Evolutionary conservation across 1,140 invertebrate genomes (phyloP).

Genomic region (Lordiphosa mommai): DNA sequence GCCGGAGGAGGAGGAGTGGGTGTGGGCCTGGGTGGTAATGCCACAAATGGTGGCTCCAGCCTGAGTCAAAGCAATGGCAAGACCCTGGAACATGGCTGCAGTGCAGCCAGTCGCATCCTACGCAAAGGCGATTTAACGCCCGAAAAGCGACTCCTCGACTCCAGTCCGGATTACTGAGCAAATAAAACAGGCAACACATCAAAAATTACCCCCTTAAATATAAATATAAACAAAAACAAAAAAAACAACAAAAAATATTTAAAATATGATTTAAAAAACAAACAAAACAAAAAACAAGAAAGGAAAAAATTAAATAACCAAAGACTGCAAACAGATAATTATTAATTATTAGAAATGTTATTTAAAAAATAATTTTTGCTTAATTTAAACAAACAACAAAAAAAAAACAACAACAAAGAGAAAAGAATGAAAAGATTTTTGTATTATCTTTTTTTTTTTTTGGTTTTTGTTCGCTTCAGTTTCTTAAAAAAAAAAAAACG

Average conservation of each 20-base stretch:
- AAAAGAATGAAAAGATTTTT: slow-evolving; percentile 30
- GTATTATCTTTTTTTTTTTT: slow-evolving; percentile 42
- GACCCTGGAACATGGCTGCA: slow-evolving; percentile 63
- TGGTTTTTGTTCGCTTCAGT: slow-evolving; percentile 28
- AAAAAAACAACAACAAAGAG: slow-evolving; percentile 13
- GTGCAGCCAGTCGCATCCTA: slow-evolving; percentile 68
- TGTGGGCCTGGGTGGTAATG: slow-evolving; percentile 1
- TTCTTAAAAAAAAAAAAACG: slow-evolving; percentile 23
- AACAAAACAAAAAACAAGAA: slow-evolving; percentile 33
- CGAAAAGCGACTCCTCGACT: slow-evolving; percentile 82
- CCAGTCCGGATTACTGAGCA: slow-evolving; percentile 80
- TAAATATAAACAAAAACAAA: slow-evolving; percentile 33
- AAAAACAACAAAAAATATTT: slow-evolving; percentile 30
- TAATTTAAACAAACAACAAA: slow-evolving; percentile 51
- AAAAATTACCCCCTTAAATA: slow-evolving; percentile 29
- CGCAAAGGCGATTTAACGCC: slow-evolving; percentile 80
- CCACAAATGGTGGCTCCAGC: background rate
- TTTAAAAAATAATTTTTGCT: slow-evolving; percentile 78
- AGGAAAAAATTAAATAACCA: slow-evolving; percentile 79
- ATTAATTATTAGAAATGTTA: slow-evolving; percentile 80
- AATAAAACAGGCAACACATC: slow-evolving; percentile 16
- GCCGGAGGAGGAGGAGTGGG: slow-evolving; percentile 2
- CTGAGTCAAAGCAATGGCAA: slow-evolving; percentile 43
- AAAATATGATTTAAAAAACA: slow-evolving; percentile 48
- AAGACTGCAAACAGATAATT: slow-evolving; percentile 81